phyloP scores from a whole-genome alignment of 2,797 vertebrate species.

The Gymnoscopelus microlampas region DNA sequence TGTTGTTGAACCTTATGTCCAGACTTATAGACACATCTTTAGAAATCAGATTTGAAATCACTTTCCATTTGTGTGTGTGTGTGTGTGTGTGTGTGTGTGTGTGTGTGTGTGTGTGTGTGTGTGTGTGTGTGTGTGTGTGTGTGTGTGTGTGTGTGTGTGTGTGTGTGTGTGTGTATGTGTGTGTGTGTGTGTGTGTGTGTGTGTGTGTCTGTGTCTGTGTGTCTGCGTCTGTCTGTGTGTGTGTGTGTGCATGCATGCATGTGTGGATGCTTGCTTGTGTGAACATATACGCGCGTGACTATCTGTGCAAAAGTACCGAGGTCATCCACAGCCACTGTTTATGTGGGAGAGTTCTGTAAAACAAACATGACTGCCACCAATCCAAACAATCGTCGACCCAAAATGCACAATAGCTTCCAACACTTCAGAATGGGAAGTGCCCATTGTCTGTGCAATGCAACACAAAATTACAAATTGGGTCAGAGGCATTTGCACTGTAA shows the following conservation, averaged over 20 bases:
- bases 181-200: too few relatives aligned
- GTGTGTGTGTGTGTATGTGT: too few relatives aligned
- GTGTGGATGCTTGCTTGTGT: neutral
- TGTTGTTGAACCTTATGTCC: too few relatives aligned
- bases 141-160: too few relatives aligned
- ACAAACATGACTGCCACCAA: conserved; percentile 47
- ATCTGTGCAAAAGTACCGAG: conserved; percentile 23
- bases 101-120: too few relatives aligned
- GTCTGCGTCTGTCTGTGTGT: neutral
- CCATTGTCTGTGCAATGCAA: conserved; percentile 25
- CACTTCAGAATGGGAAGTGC: conserved; percentile 14
- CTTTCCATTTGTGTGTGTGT: too few relatives aligned
- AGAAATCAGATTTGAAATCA: too few relatives aligned
- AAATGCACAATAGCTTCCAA: conserved; percentile 41
- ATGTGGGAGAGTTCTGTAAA: conserved; percentile 36
- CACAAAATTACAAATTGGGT: conserved; percentile 45
- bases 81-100: too few relatives aligned
- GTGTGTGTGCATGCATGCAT: neutral
- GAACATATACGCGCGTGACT: neutral
- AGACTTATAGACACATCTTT: too few relatives aligned
- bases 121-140: too few relatives aligned
- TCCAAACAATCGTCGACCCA: conserved; percentile 47
- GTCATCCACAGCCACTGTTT: conserved; percentile 40
- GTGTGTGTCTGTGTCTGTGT: neutral
- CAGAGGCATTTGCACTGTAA: conserved; percentile 33